A percentile compares a stretch with the other conserved stretches of the same genome.
These are phyloP conservation scores for Agonopterix heracliana DNA, from an alignment of 2,888 invertebrate genomes.

Conservation along the genomic window DNA sequence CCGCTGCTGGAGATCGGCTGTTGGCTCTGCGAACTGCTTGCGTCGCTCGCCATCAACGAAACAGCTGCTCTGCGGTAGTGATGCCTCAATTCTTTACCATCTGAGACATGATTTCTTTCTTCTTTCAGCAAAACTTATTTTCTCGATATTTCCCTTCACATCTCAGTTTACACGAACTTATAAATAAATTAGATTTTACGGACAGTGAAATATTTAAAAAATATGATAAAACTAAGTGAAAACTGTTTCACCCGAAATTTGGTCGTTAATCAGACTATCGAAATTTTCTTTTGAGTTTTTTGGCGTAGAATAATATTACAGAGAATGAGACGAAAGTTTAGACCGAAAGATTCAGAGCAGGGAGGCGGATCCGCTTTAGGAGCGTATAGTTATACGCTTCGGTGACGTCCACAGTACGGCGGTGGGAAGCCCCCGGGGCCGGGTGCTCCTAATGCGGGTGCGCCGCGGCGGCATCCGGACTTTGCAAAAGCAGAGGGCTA, in stretches of 20 bases:
- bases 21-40: constrained; percentile 5
- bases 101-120: constrained; percentile 1
- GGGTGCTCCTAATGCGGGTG: constrained; percentile 55
- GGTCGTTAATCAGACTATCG: no score
- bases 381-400: constrained; percentile 5
- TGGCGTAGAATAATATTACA: no score
- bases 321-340: neutral
- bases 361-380: neutral
- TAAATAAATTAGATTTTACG: no score
- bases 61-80: constrained; percentile 6
- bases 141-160: neutral
- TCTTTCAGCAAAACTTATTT: constrained; percentile 3
- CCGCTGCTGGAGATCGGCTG: constrained; percentile 1
- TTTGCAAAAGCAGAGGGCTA: constrained; percentile 79
- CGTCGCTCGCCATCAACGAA: neutral
- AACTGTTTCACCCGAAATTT: no score
- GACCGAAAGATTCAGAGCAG: constrained; percentile 1
- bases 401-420: constrained; percentile 44
- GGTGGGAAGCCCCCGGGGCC: constrained; percentile 62
- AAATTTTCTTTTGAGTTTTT: no score
- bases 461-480: constrained; percentile 87
- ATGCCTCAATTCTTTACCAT: neutral
- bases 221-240: no score
- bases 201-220: no score
- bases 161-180: no score